Percentiles rank a stretch among this genome's conserved stretches.
phyloP scores from a whole-genome alignment of 2,888 invertebrate species.

The Xestia ashworthii region DNA sequence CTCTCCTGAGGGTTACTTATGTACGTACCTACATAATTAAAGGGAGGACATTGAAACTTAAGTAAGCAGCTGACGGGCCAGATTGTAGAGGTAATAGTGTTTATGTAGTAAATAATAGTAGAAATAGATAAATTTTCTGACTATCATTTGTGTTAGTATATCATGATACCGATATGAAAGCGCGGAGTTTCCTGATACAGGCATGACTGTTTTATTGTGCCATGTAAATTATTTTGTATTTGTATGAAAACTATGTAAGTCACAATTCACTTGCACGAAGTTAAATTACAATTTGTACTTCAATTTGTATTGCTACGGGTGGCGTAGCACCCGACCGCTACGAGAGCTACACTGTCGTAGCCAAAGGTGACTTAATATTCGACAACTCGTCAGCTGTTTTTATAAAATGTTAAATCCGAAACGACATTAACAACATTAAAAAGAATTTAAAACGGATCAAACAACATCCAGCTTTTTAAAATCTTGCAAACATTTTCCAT shows the following conservation, averaged over 20 bases:
- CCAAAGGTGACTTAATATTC: neutral
- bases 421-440: neutral
- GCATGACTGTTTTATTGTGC: neutral
- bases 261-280: neutral
- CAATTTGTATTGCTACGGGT: neutral
- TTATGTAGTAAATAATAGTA: neutral
- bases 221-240: neutral
- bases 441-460: neutral
- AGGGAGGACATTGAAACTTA: constrained; percentile 34
- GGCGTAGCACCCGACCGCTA: neutral
- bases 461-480: neutral
- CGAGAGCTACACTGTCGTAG: neutral
- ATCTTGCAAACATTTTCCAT: neutral
- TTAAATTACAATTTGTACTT: neutral
- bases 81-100: constrained; percentile 19
- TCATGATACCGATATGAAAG: neutral
- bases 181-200: neutral
- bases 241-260: neutral
- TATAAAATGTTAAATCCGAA: neutral
- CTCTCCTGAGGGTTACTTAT: too few species aligned
- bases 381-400: neutral
- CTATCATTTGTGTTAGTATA: neutral
- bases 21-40: constrained; percentile 41
- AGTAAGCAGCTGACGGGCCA: constrained; percentile 17
- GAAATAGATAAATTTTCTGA: neutral